These are phyloP conservation scores for Ophthalmotilapia sp. DNA, from an alignment of 2,113 vertebrate genomes.

Conservation along the genomic window DNA sequence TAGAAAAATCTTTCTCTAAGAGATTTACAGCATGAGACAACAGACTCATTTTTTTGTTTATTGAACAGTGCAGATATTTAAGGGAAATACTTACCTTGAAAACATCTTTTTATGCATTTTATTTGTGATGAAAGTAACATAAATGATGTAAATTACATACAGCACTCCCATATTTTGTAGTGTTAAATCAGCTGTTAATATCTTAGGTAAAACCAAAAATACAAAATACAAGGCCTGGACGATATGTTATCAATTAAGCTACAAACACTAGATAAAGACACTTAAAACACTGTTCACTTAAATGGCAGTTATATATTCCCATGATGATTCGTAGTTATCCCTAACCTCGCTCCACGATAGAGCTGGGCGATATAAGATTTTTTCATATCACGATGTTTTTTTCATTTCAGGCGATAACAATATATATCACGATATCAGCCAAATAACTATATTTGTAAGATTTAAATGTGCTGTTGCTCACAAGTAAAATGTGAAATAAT, in stretches of 20 bases:
- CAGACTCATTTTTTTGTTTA: neutral
- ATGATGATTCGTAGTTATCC: neutral
- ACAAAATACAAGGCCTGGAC: neutral
- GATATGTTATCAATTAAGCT: neutral
- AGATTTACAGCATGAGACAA: neutral
- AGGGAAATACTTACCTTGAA: accelerated
- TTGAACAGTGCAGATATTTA: neutral
- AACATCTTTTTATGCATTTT: neutral
- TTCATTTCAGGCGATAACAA: too few species aligned
- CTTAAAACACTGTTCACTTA: neutral
- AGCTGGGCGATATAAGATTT: too few species aligned
- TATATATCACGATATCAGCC: too few species aligned
- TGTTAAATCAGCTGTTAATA: neutral
- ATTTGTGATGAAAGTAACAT: neutral
- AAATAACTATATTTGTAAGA: too few species aligned
- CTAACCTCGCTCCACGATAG: neutral
- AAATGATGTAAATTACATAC: neutral
- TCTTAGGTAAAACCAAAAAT: neutral
- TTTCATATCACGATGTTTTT: too few species aligned
- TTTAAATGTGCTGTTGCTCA: too few species aligned
- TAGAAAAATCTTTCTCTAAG: neutral
- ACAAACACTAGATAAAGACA: neutral
- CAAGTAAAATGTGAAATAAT: too few species aligned
- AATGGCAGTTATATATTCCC: neutral
- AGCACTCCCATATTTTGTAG: neutral